Evolutionary conservation across 2,113 vertebrate species (phyloP).

Genomic region (Tachycineta bicolor): DNA sequence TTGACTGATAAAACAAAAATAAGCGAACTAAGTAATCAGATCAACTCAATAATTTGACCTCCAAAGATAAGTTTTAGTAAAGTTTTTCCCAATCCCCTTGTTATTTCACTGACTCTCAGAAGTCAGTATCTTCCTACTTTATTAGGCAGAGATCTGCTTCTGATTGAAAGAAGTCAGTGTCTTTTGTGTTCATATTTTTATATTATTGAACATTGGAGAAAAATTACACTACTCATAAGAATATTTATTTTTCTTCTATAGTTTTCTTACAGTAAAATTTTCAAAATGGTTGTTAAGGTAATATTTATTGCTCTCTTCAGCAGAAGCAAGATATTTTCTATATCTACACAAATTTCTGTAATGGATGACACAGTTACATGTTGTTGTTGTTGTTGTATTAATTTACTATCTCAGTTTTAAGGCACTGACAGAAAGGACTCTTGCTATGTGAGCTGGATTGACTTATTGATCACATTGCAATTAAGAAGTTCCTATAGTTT

Average conservation of each 20-base stretch:
- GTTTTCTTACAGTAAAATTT: not conserved
- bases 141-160: not conserved
- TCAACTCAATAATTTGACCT: not conserved
- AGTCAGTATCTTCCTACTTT: not conserved
- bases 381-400: not conserved
- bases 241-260: not conserved
- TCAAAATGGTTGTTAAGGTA: not conserved
- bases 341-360: not conserved
- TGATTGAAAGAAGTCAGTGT: not conserved
- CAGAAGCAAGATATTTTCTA: not conserved
- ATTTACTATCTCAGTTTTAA: not conserved
- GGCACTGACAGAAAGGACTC: not conserved
- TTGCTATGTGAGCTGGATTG: not conserved
- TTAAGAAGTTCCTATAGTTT: not conserved
- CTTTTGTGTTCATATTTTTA: not conserved
- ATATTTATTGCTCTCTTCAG: not conserved
- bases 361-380: rapidly evolving
- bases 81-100: not conserved
- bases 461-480: not conserved
- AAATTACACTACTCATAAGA: not conserved
- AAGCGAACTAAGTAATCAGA: not conserved
- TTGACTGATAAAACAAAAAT: not conserved
- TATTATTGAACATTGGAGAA: not conserved
- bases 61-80: rapidly evolving
- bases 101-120: not conserved